A percentile compares a stretch with the other conserved stretches of the same genome.
Conservation (phyloP, 2,797 vertebrate species). For the Hoplostethus mediterraneus region DNA sequence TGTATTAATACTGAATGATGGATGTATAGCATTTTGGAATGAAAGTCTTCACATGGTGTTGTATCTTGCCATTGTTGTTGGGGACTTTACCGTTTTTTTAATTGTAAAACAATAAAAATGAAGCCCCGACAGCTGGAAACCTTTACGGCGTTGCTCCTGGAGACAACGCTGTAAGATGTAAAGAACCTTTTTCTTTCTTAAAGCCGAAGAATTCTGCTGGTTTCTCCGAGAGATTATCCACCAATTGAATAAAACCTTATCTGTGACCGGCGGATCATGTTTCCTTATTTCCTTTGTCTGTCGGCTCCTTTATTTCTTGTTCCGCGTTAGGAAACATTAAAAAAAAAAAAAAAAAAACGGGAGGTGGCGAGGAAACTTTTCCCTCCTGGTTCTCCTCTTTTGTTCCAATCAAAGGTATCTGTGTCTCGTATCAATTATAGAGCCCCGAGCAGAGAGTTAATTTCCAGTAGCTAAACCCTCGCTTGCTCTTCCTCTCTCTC, state of each 20-base stretch:
- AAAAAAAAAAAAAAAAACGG: slow-evolving; percentile 14
- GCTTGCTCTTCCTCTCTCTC: slow-evolving; percentile 52
- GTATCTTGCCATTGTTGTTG: slow-evolving; percentile 62
- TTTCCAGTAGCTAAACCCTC: slow-evolving; percentile 74
- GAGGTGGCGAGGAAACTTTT: slow-evolving; percentile 39
- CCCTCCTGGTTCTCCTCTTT: slow-evolving; percentile 49
- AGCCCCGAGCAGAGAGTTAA: slow-evolving; percentile 73
- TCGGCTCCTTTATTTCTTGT: slow-evolving; percentile 29
- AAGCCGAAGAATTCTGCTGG: slow-evolving; percentile 53
- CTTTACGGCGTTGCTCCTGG: slow-evolving; percentile 35
- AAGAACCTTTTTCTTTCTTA: slow-evolving; percentile 61
- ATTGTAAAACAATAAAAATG: slow-evolving; percentile 40
- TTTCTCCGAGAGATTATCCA: slow-evolving; percentile 67
- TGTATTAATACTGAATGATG: slow-evolving; percentile 19
- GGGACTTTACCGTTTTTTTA: slow-evolving; percentile 46
- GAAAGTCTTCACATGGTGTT: slow-evolving; percentile 58
- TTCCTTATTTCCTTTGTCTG: slow-evolving; percentile 48
- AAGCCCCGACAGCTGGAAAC: slow-evolving; percentile 32
- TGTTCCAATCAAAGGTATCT: slow-evolving; percentile 76
- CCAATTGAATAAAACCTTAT: slow-evolving; percentile 77
- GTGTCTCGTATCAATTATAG: slow-evolving; percentile 80
- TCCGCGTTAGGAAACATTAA: slow-evolving; percentile 2
- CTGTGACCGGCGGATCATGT: slow-evolving; percentile 58
- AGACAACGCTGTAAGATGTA: slow-evolving; percentile 60
- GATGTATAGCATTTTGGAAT: slow-evolving; percentile 56